phyloP scores from a whole-genome alignment of 1,140 invertebrate genomes.

The Harlomillsia oculata region DNA sequence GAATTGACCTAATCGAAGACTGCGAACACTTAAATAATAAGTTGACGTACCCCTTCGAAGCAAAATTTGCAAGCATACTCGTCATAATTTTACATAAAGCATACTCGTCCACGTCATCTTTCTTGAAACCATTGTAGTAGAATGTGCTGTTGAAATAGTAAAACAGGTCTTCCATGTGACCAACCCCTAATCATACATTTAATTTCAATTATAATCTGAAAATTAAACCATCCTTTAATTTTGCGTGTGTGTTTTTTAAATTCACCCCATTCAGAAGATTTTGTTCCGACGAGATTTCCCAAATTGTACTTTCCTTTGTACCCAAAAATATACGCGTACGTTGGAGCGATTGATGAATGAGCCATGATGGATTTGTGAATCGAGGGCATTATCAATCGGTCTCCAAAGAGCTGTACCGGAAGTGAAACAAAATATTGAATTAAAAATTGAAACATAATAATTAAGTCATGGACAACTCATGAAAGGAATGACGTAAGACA shows the following conservation, averaged over 20 bases:
- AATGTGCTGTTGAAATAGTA: constrained; percentile 26
- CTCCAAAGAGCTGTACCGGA: not conserved
- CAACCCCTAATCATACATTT: constrained; percentile 4
- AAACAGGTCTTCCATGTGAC: constrained; percentile 24
- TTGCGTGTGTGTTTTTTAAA: not conserved
- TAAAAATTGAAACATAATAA: not conserved
- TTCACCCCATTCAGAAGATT: constrained; percentile 23
- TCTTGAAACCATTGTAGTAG: constrained; percentile 18
- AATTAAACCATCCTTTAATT: not conserved
- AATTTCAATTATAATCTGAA: not conserved
- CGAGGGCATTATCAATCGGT: not conserved
- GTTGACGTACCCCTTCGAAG: constrained; percentile 6
- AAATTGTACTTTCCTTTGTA: constrained; percentile 27
- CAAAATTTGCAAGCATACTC: constrained; percentile 19
- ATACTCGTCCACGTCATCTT: constrained; percentile 13
- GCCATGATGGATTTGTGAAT: constrained; percentile 16
- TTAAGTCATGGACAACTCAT: too few species aligned
- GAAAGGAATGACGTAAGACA: too few species aligned
- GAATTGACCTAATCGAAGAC: not conserved
- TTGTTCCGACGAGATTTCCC: constrained; percentile 12
- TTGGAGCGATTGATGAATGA: constrained; percentile 26
- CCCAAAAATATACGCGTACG: constrained; percentile 27
- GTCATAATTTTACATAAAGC: constrained; percentile 19
- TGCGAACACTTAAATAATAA: not conserved
- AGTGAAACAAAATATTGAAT: not conserved